Percentiles rank a stretch among this genome's conserved stretches.
Conservation (phyloP, 2,888 invertebrate species). For the Pachymerium ferrugineum region DNA sequence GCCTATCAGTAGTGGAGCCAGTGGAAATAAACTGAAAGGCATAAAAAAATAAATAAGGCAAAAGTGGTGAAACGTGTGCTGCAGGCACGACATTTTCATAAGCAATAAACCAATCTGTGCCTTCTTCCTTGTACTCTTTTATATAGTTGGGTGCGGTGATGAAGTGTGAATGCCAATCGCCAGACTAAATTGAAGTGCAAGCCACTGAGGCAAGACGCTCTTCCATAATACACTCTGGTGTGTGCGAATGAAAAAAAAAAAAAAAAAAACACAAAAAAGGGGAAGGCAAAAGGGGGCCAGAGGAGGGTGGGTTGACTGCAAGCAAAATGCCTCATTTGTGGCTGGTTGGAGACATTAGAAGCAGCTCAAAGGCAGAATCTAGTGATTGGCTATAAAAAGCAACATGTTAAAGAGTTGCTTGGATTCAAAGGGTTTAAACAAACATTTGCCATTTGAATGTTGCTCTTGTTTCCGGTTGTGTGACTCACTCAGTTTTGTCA, state of each 20-base stretch:
- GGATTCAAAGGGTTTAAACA: neutral
- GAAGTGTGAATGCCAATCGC: slow-evolving; percentile 2
- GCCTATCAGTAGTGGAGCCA: neutral
- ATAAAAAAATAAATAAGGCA: neutral
- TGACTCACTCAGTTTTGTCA: too few relatives aligned
- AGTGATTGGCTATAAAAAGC: neutral
- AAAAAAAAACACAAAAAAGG: neutral
- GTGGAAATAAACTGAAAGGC: neutral
- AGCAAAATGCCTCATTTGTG: slow-evolving; percentile 2
- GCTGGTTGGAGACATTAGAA: neutral
- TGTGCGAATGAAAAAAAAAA: neutral
- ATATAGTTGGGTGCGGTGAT: neutral
- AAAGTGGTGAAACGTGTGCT: neutral
- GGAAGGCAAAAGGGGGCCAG: neutral
- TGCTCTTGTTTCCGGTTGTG: neutral
- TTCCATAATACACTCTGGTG: neutral
- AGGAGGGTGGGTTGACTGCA: neutral
- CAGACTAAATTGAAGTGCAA: neutral
- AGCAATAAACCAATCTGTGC: slow-evolving; percentile 2
- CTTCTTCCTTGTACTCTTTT: neutral
- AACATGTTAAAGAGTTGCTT: neutral
- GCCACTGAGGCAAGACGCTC: slow-evolving; percentile 2
- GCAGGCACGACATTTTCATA: slow-evolving; percentile 2
- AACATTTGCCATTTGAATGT: neutral
- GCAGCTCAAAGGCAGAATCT: neutral